Evolutionary conservation across 2,113 vertebrate species (phyloP), one percentile per base, ranked within the genome.

Genomic region (Apus apus): DNA sequence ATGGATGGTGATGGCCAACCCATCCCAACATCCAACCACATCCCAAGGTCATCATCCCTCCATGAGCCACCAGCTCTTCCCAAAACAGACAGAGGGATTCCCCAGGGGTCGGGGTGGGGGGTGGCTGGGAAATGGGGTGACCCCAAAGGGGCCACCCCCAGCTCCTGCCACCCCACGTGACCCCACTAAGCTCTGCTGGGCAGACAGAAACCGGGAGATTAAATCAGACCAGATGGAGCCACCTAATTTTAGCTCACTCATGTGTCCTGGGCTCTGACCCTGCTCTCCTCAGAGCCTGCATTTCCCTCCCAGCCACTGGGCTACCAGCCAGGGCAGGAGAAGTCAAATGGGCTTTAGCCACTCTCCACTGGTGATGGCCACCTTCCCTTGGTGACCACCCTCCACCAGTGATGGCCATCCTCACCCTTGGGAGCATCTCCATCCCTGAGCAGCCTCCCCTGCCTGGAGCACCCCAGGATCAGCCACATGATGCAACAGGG

Each of bases 31-130:
- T 9, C 32, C 46, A 3, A 11, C 61, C 8, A 16, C 19, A 18
- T 21, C 46, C 84, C 48, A 6, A 12, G 50, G 30, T 6, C 43
- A 14, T 6, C 17, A 26, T 4, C 1, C 27, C 13, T 50, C 18
- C 13, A 12, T 1, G 2, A 62, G 66, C 34, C 26, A 29, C 57
- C 45, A 19, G 3, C 30, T 3, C 29, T 65, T 34, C 78, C 78
- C 26, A 48, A 7, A 81, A 25, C 0, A 1, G 34, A 16, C 3
- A 0, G 32, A 53, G 32, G 51, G 21, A 5, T 12, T 58, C 17
- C 25, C 36, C 0, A 0, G 0, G 10, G 29, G 32, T 22, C 6
- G 4, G 27, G 30, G 20, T 38, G 38, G 38, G 38, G 38, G 38
- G 38, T 38, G 38, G 38, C 38, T 38, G 38, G 38, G 38, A 38